These are phyloP conservation scores for Plutomurus gul DNA, from an alignment of 1,140 invertebrate species.

Conservation along the genomic window DNA sequence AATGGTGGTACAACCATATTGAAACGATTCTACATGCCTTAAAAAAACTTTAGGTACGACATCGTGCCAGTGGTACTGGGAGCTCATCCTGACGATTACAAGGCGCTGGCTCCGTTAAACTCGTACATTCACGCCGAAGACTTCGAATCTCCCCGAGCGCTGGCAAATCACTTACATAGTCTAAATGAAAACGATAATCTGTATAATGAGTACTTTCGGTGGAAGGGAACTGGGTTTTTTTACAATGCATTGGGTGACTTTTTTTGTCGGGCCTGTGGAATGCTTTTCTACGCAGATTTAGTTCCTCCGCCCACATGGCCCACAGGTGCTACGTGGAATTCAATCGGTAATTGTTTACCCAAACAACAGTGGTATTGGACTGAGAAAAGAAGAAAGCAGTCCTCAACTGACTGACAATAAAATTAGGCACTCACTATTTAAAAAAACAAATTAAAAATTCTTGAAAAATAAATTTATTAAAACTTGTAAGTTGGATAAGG, in stretches of 20 bases:
- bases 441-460: too few relatives aligned
- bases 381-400: not conserved
- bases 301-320: not conserved
- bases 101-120: constrained; percentile 64
- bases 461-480: too few relatives aligned
- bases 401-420: too few relatives aligned
- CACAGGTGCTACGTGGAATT: not conserved
- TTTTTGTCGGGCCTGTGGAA: constrained; percentile 54
- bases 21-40: too few relatives aligned
- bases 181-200: constrained; percentile 58
- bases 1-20: too few relatives aligned
- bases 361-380: not conserved
- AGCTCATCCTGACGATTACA: constrained; percentile 60
- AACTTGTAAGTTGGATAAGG: too few relatives aligned
- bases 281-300: constrained; percentile 45
- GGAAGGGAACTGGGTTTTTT: constrained; percentile 54
- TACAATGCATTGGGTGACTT: constrained; percentile 32
- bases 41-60: constrained; percentile 26
- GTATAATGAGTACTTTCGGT: constrained; percentile 56
- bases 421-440: too few relatives aligned
- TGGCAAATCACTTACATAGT: constrained; percentile 62
- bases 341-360: not conserved
- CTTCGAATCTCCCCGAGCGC: constrained; percentile 60
- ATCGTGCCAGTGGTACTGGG: constrained; percentile 77
- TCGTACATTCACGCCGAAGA: constrained; percentile 69